Evolutionary conservation across 2,113 vertebrate species (phyloP), one percentile per base, ranked within the genome.

Genomic region (Sterrhoptilus dennistouni): DNA sequence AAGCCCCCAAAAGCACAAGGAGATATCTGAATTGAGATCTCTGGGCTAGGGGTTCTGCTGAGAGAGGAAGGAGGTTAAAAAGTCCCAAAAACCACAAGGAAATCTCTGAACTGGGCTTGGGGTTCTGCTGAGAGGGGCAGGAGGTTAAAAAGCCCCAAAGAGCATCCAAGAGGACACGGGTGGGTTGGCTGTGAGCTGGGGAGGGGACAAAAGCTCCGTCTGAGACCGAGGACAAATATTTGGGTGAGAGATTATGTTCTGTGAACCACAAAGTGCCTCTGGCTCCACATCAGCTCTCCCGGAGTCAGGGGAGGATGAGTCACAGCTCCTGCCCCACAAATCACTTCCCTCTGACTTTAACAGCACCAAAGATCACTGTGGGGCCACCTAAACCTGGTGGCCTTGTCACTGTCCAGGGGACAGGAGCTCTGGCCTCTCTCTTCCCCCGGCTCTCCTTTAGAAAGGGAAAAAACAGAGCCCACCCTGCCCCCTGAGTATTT

Each of bases 91-190:
- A 38, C 9, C 18, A 47, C 97, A 98, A 97, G 25, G 98, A 98
- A 80, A 99, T 47, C 5, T 47, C 45, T 47, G 45, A 47, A 45
- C 45, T 11, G 45, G 20, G 45, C 5, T 45, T n/a, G 40, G 99
- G 98, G 94, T 98, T 99, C 99, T 99, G 94, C 49, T 95, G 70
- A 90, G 90, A 91, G 35, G 81, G 12, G 60, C 31, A 68, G 33
- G 33, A 87, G 28, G 60, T 95, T 79, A 95, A 91, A 45, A 50
- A 59, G 28, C 36, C 83, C 60, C 16, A 4, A 3, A 24, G n/a
- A 60, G 36, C 75, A 47, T 61, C 59, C 49, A 59, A 57, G 27
- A 76, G 60, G 59, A 77, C 52, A 59, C 35, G 50, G 63, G 64
- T 59, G 72, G 29, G 49, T 2, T 65, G 74, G 38, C 40, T 61